Evolutionary conservation across 2,113 vertebrate genomes (phyloP).

Genomic region (Campylorhamphus procurvoides): DNA sequence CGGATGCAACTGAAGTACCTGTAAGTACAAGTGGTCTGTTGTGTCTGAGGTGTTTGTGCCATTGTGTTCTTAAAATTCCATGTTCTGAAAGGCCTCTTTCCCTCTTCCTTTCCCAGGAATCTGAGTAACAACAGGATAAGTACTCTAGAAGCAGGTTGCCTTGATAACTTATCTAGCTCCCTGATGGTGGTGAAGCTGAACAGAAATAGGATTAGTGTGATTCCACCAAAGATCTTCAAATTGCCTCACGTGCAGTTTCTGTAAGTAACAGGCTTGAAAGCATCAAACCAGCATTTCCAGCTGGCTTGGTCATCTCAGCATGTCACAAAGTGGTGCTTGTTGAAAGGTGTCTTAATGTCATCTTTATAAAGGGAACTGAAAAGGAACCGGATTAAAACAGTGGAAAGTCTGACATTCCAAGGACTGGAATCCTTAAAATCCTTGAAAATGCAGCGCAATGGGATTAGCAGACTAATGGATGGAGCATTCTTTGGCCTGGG

Average conservation of each 20-base stretch:
- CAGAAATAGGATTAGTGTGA: slow-evolving; percentile 87
- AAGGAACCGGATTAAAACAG: slow-evolving; percentile 91
- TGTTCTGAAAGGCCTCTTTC: background rate
- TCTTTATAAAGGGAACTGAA: slow-evolving; percentile 86
- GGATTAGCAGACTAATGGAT: slow-evolving; percentile 93
- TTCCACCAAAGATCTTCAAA: slow-evolving; percentile 92
- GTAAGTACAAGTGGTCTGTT: slow-evolving; percentile 68
- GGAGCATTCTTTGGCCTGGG: slow-evolving; percentile 96
- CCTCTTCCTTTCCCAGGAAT: slow-evolving; percentile 79
- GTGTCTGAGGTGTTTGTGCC: background rate
- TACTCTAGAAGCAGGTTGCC: slow-evolving; percentile 90
- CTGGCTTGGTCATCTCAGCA: background rate
- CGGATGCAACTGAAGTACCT: slow-evolving; percentile 83
- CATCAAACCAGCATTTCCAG: background rate
- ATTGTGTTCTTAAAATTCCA: background rate
- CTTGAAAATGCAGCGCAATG: slow-evolving; percentile 95
- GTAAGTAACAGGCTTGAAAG: slow-evolving; percentile 79
- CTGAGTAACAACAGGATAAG: slow-evolving; percentile 96
- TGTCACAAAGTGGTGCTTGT: background rate
- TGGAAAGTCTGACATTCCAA: slow-evolving; percentile 96
- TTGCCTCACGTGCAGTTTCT: slow-evolving; percentile 91
- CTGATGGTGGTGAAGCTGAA: slow-evolving; percentile 93
- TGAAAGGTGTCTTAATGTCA: background rate
- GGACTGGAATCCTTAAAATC: slow-evolving; percentile 91
- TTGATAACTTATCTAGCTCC: slow-evolving; percentile 93